Base-by-base conservation (phyloP, 2,888 invertebrate species). In the Xestia sexstrigata region DNA sequence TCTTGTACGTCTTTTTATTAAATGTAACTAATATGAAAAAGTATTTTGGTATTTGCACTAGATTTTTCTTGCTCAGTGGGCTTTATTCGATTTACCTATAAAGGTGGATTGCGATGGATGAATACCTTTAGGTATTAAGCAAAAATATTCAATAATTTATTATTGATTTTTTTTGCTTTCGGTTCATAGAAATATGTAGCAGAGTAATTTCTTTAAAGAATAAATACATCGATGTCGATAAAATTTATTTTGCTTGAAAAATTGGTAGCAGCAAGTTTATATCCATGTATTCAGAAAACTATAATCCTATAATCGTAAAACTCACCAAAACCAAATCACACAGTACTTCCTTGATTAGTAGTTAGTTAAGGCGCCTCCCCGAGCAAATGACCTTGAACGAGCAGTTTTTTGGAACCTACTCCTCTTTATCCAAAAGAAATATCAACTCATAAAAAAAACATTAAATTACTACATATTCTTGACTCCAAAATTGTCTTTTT, bases 11-110 rank as follows among this genome's bases (percentile, higher is more conserved):
- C n/a, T 76, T 78, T 78, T 65, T 78, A 75, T 77, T 71, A 83
- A 81, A 84, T 71, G 47, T 75, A 62, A 74, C 81, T 74, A 84
- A 82, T 69, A 74, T 74, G 55, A 58, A 70, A 70, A 84, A 63
- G 35, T 66, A 75, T 73, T 78, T 35, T 74, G 60, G 60, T 76
- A 69, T 82, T 84, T 70, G 74, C 73, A 65, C 75, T 69, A 66
- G 85, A 82, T 80, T 70, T 76, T 76, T 62, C 68, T 70, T 58
- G 74, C 30, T 79, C 78, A 70, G 49, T 83, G 72, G 72, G 35
- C 30, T 81, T 82, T 35, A 69, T 78, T 78, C 42, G 26, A 78
- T 73, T 62, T 68, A 35, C 8, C 26, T 66, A n/a, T 60, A 35
- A n/a, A 67, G 52, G 26, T 42, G n/a, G 4, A 58, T 75, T 75